These are phyloP conservation scores for Drosophila melanosoma DNA, from an alignment of 2,888 invertebrate species.

Conservation along the genomic window DNA sequence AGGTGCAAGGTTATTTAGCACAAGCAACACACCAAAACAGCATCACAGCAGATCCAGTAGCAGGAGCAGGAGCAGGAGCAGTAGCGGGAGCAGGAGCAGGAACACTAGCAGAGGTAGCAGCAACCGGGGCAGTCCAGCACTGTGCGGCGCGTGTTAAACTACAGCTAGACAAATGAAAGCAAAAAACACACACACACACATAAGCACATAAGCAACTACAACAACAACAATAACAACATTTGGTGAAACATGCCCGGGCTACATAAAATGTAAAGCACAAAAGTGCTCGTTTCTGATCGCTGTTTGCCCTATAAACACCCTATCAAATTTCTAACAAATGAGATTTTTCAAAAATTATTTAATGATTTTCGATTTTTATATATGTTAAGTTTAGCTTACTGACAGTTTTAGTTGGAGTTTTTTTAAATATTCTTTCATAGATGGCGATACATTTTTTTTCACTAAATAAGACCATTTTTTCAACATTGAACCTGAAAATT, in stretches of 20 bases:
- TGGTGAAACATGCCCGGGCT: slow-evolving; percentile 63
- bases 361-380: background rate
- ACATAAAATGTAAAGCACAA: slow-evolving; percentile 75
- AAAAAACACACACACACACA: slow-evolving; percentile 39
- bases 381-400: background rate
- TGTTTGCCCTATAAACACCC: slow-evolving; percentile 40
- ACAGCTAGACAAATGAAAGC: slow-evolving; percentile 77
- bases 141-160: slow-evolving; percentile 70
- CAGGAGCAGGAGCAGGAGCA: slow-evolving; percentile 17
- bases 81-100: slow-evolving; percentile 26
- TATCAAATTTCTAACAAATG: background rate
- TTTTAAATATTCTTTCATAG: background rate
- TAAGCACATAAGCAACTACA: slow-evolving; percentile 8
- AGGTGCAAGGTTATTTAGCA: slow-evolving; percentile 81
- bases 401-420: background rate
- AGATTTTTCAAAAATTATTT: background rate
- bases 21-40: slow-evolving; percentile 66
- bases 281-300: slow-evolving; percentile 58
- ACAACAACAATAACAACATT: slow-evolving; percentile 50
- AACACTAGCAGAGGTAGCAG: slow-evolving; percentile 16
- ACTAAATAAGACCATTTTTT: background rate
- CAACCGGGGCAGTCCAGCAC: slow-evolving; percentile 44
- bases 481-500: background rate
- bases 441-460: background rate
- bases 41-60: slow-evolving; percentile 8